A percentile compares a stretch with the other conserved stretches of the same genome.
Evolutionary conservation across 2,113 vertebrate genomes (phyloP).

Genomic region (Tragelaphus scriptus): DNA sequence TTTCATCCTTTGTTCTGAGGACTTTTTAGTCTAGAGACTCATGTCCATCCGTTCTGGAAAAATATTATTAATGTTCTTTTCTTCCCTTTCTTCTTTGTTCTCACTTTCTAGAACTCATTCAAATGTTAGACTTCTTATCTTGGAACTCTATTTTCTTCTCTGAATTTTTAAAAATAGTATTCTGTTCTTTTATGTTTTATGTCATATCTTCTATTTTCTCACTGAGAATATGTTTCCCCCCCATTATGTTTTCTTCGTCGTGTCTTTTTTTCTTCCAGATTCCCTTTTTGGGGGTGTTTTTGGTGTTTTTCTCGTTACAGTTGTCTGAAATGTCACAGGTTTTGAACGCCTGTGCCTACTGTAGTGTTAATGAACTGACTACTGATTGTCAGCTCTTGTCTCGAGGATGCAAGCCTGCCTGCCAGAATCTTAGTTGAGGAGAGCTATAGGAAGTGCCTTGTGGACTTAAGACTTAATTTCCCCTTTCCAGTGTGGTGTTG

Average conservation of each 20-base stretch:
- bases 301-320: not conserved
- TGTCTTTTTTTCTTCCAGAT: constrained; percentile 25
- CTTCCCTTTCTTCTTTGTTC: constrained; percentile 42
- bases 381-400: not conserved
- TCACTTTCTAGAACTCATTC: constrained; percentile 49
- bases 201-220: constrained; percentile 40
- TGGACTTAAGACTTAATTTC: not conserved
- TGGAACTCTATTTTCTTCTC: constrained; percentile 35
- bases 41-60: not conserved
- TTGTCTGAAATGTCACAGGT: not conserved
- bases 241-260: not conserved
- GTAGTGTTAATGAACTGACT: not conserved
- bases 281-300: not conserved
- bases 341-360: not conserved
- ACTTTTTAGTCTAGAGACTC: constrained; percentile 27
- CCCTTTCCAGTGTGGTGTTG: not conserved
- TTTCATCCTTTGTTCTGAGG: constrained; percentile 51
- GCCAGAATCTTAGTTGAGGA: not conserved
- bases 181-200: constrained; percentile 50
- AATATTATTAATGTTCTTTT: constrained; percentile 56
- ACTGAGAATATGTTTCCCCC: not conserved
- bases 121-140: constrained; percentile 28
- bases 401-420: not conserved
- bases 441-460: not conserved
- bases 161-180: constrained; percentile 42